A percentile compares a stretch with the other conserved stretches of the same genome.
These are phyloP conservation scores for Pimephales promelas DNA, from an alignment of 2,113 vertebrate genomes.

Conservation along the genomic window DNA sequence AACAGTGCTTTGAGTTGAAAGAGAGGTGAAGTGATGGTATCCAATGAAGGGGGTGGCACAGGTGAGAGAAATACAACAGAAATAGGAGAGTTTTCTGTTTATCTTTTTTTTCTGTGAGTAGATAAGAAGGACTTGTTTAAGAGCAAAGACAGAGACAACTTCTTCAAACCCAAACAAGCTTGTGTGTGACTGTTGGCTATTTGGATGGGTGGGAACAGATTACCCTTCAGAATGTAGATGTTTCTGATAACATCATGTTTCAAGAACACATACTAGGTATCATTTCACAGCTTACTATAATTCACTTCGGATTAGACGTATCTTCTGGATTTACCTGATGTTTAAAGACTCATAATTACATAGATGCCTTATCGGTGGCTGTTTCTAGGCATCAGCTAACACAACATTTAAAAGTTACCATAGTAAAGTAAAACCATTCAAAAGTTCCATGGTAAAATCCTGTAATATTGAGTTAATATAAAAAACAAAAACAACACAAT, in stretches of 20 bases:
- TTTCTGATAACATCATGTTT: background rate
- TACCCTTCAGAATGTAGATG: slow-evolving; percentile 27
- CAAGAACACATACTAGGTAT: background rate
- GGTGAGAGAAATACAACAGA: slow-evolving; percentile 13
- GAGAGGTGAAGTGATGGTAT: background rate
- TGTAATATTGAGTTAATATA: no score
- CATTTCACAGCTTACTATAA: background rate
- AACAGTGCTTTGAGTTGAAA: slow-evolving; percentile 5
- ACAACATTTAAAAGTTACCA: no score
- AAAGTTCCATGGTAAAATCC: no score
- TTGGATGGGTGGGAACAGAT: slow-evolving; percentile 11
- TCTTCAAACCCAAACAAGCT: slow-evolving; percentile 1
- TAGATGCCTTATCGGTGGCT: no score
- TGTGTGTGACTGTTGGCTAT: background rate
- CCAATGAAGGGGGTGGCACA: background rate
- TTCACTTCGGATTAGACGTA: background rate
- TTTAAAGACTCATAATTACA: background rate
- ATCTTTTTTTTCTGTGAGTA: slow-evolving; percentile 30
- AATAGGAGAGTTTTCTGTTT: background rate
- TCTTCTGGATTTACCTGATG: background rate
- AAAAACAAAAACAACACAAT: no score
- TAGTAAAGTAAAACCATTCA: no score
- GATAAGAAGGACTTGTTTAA: slow-evolving; percentile 25
- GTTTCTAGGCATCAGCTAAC: no score
- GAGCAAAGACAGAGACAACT: slow-evolving; percentile 48